Evolutionary conservation across 1,140 invertebrate species (phyloP).

Genomic region (Panagrolaimus sp.): DNA sequence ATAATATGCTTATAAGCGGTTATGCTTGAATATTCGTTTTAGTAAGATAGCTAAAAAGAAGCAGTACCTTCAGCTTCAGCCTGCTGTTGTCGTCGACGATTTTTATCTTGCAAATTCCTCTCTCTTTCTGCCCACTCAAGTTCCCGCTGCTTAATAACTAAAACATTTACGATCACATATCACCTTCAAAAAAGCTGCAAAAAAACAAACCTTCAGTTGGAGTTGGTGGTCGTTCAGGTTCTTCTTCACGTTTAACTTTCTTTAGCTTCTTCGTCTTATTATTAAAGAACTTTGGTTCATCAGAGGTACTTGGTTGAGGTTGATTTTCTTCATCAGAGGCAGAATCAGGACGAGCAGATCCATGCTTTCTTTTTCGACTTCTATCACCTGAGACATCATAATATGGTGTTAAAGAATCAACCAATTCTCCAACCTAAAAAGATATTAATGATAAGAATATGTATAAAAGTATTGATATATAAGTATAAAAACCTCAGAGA

Average conservation of each 20-base stretch:
- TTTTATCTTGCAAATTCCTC: slow-evolving; percentile 41
- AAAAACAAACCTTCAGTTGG: slow-evolving; percentile 43
- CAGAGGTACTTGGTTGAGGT: not conserved
- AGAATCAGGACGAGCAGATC: not conserved
- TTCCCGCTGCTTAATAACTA: slow-evolving; percentile 52
- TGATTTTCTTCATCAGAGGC: not conserved
- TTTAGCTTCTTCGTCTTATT: not conserved
- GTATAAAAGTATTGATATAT: too few species aligned
- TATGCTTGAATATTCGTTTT: too few species aligned
- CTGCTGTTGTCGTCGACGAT: slow-evolving; percentile 36
- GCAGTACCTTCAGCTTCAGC: slow-evolving; percentile 30
- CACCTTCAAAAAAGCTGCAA: slow-evolving; percentile 15
- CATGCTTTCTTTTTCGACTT: not conserved
- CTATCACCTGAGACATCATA: slow-evolving; percentile 10
- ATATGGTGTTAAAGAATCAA: not conserved
- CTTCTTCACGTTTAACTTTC: not conserved
- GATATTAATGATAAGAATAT: too few species aligned
- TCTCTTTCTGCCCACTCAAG: slow-evolving; percentile 52
- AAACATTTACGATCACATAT: slow-evolving; percentile 17
- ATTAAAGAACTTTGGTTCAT: not conserved
- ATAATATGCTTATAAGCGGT: too few species aligned
- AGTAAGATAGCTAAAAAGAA: too few species aligned
- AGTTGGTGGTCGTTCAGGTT: slow-evolving; percentile 33
- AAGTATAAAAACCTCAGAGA: too few species aligned
- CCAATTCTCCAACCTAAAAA: slow-evolving; percentile 10